phyloP scores from a whole-genome alignment of 2,888 invertebrate genomes.

The Patella ulyssiponensis region DNA sequence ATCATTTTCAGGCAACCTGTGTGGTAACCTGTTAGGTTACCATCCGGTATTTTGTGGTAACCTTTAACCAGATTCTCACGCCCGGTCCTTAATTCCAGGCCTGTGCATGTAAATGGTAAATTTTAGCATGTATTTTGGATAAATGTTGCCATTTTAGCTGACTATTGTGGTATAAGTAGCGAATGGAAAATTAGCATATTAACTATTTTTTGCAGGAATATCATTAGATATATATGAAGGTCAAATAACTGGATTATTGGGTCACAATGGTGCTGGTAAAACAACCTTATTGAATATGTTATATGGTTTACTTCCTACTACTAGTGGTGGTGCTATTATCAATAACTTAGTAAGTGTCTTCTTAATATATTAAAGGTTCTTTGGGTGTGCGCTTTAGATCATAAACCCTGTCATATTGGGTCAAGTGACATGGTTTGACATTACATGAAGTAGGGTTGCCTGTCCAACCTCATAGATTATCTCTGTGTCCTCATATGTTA shows the following conservation, averaged over 20 bases:
- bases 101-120: no score
- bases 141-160: background rate
- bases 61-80: no score
- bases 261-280: conserved; percentile 91
- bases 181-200: background rate
- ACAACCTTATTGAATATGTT: conserved; percentile 89
- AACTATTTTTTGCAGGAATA: conserved; percentile 73
- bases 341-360: conserved; percentile 61
- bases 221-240: conserved; percentile 86
- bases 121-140: background rate
- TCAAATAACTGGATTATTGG: conserved; percentile 88
- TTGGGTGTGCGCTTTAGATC: no score
- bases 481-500: no score
- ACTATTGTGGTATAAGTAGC: background rate
- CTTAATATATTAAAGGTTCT: background rate
- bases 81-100: no score
- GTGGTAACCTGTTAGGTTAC: no score
- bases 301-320: conserved; percentile 77
- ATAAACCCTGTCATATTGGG: no score
- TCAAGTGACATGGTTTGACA: no score
- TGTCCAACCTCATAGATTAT: no score
- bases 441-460: no score
- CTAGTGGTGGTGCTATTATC: conserved; percentile 67
- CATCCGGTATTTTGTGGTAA: no score
- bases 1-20: no score